Evolutionary conservation across 2,888 invertebrate species (phyloP), one percentile per base, ranked within the genome.

Genomic region (Gortyna flavago): DNA sequence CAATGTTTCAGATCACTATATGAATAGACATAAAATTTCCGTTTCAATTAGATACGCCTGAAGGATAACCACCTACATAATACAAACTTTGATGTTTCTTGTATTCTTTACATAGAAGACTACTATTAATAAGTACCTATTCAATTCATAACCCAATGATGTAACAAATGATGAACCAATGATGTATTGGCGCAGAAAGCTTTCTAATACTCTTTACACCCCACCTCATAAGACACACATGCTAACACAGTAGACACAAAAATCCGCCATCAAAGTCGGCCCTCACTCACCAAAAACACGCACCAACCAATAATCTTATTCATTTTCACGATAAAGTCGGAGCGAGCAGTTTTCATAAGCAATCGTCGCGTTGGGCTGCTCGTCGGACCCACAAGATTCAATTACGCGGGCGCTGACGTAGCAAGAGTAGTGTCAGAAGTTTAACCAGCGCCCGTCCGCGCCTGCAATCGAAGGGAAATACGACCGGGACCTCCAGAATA

Each of bases 341-440:
- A 86, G 79, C 84, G 72, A 86, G 83, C 85, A 87, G 84, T 89
- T 89, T 92, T 90, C 90, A 87, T 90, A 93, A 92, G 91, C 91
- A 90, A 89, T 90, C 87, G 89, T 87, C 75, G 77, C 79, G 71
- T 74, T 80, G 79, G 86, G 86, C 86, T 79, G 79, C 85, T 85
- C 85, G 84, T 82, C 86, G 87, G 91, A 93, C 92, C 93, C 94
- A 80, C 92, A 93, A 92, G 93, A 94, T 94, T 94, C 94, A 94
- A 94, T 95, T 94, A 94, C 91, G 85, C 81, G 81, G 85, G 84
- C 87, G 93, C 94, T 95, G 95, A 94, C 93, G 73, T 71, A 65
- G 84, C 86, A 65, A 75, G 86, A 74, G 90, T 86, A 86, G 91
- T 92, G 90, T 92, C 94, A 92, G 90, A 93, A 94, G 90, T 93